phyloP scores from a whole-genome alignment of 2,888 invertebrate species.

The Trachelus stipa region DNA sequence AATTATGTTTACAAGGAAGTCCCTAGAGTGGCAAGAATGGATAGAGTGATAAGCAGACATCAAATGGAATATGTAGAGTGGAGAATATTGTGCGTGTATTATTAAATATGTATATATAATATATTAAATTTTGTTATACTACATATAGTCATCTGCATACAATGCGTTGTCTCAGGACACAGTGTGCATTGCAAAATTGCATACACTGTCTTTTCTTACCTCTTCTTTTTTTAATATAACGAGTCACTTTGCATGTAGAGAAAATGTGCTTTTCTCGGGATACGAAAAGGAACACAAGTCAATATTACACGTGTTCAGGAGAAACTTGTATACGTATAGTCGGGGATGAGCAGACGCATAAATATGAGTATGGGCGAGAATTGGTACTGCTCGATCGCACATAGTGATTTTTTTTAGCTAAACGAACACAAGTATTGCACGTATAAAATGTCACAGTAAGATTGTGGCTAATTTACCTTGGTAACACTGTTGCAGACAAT shows the following conservation, averaged over 20 bases:
- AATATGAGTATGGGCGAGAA: not conserved
- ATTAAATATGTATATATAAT: too few relatives aligned
- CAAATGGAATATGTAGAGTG: too few relatives aligned
- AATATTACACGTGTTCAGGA: not conserved
- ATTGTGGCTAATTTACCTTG: not conserved
- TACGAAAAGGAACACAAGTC: not conserved
- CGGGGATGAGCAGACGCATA: not conserved
- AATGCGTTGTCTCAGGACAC: too few relatives aligned
- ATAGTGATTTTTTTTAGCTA: not conserved
- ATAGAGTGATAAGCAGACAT: too few relatives aligned
- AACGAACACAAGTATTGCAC: not conserved
- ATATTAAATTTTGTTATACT: too few relatives aligned
- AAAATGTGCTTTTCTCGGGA: not conserved
- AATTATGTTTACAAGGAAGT: constrained; percentile 1
- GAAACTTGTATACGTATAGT: not conserved
- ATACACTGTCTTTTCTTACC: too few relatives aligned
- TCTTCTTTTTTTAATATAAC: not conserved
- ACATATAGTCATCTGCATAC: too few relatives aligned
- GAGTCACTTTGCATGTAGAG: not conserved
- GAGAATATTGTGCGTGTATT: too few relatives aligned
- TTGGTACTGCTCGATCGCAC: not conserved
- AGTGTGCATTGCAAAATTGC: too few relatives aligned
- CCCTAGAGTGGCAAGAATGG: too few relatives aligned
- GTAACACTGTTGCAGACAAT: not conserved
- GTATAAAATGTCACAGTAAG: not conserved